These are phyloP conservation scores for Channa argus DNA, from an alignment of 2,113 vertebrate species.

Conservation along the genomic window DNA sequence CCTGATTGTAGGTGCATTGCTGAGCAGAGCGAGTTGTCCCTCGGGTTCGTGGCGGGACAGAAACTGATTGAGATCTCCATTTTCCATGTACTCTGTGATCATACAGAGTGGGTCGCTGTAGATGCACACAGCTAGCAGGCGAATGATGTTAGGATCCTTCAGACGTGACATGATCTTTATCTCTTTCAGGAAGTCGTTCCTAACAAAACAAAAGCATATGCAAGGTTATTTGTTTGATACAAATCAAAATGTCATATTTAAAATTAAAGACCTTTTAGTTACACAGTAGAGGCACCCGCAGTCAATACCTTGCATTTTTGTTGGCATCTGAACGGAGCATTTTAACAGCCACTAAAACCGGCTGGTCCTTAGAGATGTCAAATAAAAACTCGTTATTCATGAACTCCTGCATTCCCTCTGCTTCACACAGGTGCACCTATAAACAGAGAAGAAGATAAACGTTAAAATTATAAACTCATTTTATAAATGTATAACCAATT, in stretches of 20 bases:
- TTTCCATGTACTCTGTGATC: constrained; percentile 99
- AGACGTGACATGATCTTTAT: constrained; percentile 99
- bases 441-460: not conserved
- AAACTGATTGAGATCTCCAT: constrained; percentile 98
- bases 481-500: not conserved
- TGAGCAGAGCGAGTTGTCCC: constrained; percentile 67
- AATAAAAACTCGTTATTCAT: constrained; percentile 89
- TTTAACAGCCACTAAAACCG: constrained; percentile 95
- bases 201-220: constrained; percentile 58
- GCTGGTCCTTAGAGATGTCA: constrained; percentile 82
- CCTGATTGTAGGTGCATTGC: constrained; percentile 86
- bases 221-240: not conserved
- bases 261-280: not conserved
- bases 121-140: constrained; percentile 95
- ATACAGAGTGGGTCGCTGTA: constrained; percentile 94
- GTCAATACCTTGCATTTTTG: constrained; percentile 93
- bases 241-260: not conserved
- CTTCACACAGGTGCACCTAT: constrained; percentile 97
- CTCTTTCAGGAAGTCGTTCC: constrained; percentile 99
- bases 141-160: constrained; percentile 98
- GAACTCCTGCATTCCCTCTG: constrained; percentile 95
- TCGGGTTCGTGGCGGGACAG: constrained; percentile 92
- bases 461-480: not conserved
- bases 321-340: constrained; percentile 98
- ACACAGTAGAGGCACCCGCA: not conserved